Conservation (phyloP, 2,797 vertebrate species). For the Cossypha heuglini region DNA sequence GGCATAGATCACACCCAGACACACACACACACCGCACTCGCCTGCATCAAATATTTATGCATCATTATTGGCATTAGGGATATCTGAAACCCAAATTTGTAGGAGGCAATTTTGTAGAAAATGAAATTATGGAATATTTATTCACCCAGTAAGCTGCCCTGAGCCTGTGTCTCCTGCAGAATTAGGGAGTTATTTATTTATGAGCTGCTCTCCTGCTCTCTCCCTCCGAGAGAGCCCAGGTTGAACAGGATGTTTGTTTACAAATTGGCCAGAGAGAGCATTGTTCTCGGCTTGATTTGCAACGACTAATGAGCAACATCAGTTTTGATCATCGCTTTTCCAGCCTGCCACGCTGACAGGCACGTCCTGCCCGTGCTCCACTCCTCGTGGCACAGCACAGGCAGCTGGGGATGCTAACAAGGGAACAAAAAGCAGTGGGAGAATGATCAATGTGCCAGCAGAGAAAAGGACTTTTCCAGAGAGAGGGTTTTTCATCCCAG, state of each 20-base stretch:
- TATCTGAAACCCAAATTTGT: constrained; percentile 51
- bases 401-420: background rate
- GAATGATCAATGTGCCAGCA: background rate
- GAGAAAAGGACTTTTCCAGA: background rate
- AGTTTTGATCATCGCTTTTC: constrained; percentile 67
- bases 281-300: constrained; percentile 61
- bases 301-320: constrained; percentile 59
- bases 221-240: constrained; percentile 51
- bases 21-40: background rate
- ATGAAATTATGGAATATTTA: constrained; percentile 59
- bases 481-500: background rate
- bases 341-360: constrained; percentile 40
- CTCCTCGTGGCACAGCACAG: background rate
- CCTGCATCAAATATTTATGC: constrained; percentile 41
- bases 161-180: constrained; percentile 30
- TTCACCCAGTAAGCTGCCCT: constrained; percentile 39
- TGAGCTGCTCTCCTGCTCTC: constrained; percentile 24
- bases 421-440: background rate
- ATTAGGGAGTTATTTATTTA: constrained; percentile 51
- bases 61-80: constrained; percentile 38
- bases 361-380: background rate
- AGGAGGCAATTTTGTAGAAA: constrained; percentile 58
- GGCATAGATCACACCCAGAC: background rate
- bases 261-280: constrained; percentile 56
- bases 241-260: constrained; percentile 52